Conservation (phyloP, 2,113 vertebrate genomes). For the Psittacus erithacus region DNA sequence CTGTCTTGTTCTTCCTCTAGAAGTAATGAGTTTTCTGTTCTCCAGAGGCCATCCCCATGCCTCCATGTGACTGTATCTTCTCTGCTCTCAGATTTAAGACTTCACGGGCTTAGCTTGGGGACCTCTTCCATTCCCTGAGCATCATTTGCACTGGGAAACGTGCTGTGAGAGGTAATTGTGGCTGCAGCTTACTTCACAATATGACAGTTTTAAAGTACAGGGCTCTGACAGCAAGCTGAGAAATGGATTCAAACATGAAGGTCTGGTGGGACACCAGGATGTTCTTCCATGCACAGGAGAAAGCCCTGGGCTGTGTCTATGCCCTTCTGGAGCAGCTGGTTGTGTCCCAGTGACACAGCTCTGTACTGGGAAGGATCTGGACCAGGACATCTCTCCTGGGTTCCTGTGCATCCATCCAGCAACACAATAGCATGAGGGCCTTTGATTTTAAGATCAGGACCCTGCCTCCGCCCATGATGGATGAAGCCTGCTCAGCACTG, state of each 20-base stretch:
- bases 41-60: background rate
- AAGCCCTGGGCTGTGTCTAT: background rate
- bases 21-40: background rate
- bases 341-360: rapidly evolving
- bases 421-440: background rate
- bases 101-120: background rate
- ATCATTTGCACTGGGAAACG: background rate
- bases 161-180: background rate
- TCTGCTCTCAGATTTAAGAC: background rate
- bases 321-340: background rate
- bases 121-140: background rate
- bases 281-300: background rate
- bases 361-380: background rate
- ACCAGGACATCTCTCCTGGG: background rate
- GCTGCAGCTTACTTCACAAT: background rate
- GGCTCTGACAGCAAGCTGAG: background rate
- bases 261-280: background rate
- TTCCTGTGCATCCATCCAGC: background rate
- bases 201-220: background rate
- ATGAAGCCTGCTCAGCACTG: background rate
- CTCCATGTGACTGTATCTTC: background rate
- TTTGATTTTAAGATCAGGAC: background rate
- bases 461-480: rapidly evolving
- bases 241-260: background rate
- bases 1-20: background rate